A percentile compares a stretch with the other conserved stretches of the same genome.
phyloP scores from a whole-genome alignment of 2,113 vertebrate species.

The Puntigrus tetrazona region DNA sequence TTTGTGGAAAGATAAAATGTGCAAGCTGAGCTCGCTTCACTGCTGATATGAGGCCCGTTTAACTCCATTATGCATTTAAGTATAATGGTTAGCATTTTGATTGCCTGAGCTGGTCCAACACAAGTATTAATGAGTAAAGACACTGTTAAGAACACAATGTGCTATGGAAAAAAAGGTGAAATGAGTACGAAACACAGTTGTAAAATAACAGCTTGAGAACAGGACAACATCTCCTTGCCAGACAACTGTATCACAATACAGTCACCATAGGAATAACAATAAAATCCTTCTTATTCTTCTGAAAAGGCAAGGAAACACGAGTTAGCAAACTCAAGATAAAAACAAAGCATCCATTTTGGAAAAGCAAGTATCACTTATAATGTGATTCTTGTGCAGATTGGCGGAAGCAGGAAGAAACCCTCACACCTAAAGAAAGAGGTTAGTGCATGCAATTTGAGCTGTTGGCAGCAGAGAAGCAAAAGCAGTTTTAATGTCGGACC shows the following conservation, averaged over 20 bases:
- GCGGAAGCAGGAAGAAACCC: constrained; percentile 8
- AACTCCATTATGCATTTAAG: constrained; percentile 9
- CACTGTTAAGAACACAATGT: background rate
- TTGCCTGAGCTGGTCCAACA: background rate
- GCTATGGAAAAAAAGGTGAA: background rate
- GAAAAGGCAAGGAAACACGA: background rate
- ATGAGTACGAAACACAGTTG: background rate
- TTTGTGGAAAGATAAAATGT: constrained; percentile 6
- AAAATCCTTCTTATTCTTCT: background rate
- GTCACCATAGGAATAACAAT: background rate
- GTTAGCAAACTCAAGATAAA: background rate
- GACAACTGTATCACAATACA: background rate
- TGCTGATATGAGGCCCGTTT: constrained; percentile 10
- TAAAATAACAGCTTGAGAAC: constrained; percentile 10
- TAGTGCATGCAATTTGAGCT: constrained; percentile 36
- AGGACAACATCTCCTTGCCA: background rate
- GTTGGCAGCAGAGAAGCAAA: constrained; percentile 36
- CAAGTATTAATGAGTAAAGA: background rate
- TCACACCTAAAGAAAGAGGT: constrained; percentile 26
- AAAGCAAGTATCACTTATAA: constrained; percentile 2
- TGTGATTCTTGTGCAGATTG: background rate
- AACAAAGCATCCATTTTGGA: constrained; percentile 3
- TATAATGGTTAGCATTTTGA: constrained; percentile 1
- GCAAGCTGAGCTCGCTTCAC: background rate
- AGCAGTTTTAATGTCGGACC: constrained; percentile 61